phyloP scores from a whole-genome alignment of 1,140 invertebrate genomes.

The Prorops nasuta region DNA sequence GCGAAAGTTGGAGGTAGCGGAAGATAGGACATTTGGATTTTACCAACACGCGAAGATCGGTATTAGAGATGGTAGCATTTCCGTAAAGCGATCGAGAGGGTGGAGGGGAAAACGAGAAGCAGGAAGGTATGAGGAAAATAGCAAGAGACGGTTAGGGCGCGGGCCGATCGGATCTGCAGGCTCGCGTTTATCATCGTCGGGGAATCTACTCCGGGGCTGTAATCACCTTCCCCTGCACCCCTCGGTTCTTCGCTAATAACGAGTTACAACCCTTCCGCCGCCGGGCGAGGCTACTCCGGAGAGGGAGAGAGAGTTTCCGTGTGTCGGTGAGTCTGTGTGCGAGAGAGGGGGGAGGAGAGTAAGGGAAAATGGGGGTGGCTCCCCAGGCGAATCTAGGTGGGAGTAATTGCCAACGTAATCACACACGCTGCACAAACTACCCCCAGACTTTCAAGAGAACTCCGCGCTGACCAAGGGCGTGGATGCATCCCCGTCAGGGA shows the following conservation, averaged over 20 bases:
- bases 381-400: slow-evolving; percentile 26
- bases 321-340: no score
- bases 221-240: slow-evolving; percentile 37
- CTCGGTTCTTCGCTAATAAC: slow-evolving; percentile 44
- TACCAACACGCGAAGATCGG: slow-evolving; percentile 8
- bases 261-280: slow-evolving; percentile 47
- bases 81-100: background rate
- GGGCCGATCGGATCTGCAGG: slow-evolving; percentile 29
- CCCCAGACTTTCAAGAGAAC: slow-evolving; percentile 10
- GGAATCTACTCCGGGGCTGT: slow-evolving; percentile 44
- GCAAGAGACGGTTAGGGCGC: slow-evolving; percentile 12
- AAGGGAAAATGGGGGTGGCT: background rate
- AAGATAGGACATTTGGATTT: no score
- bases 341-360: background rate
- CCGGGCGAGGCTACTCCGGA: slow-evolving; percentile 18
- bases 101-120: background rate
- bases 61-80: slow-evolving; percentile 27
- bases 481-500: slow-evolving; percentile 19
- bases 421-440: slow-evolving; percentile 45
- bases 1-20: no score
- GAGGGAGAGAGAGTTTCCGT: no score
- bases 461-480: slow-evolving; percentile 28
- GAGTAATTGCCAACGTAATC: slow-evolving; percentile 55
- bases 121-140: background rate
- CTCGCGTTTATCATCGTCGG: slow-evolving; percentile 44